Evolutionary conservation across 2,797 vertebrate genomes (phyloP).

Genomic region (Vespertilio murinus): DNA sequence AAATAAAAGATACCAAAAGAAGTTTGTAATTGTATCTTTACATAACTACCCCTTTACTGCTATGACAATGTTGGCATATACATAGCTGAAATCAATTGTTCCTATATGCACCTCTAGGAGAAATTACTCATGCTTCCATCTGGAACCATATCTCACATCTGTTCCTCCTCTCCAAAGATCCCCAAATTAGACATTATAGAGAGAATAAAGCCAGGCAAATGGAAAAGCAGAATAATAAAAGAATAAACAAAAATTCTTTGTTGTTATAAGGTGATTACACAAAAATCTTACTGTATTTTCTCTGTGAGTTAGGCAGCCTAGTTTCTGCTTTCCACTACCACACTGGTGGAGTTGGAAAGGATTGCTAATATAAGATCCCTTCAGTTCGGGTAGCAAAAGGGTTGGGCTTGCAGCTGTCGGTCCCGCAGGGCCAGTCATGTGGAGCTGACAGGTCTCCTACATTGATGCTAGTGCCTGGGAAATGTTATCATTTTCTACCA

Average conservation of each 20-base stretch:
- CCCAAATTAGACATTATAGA: neutral
- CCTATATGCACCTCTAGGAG: neutral
- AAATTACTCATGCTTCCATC: slow-evolving; percentile 37
- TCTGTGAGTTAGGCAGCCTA: neutral
- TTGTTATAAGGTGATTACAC: neutral
- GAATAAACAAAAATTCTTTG: neutral
- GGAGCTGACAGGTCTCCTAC: neutral
- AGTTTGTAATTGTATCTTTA: neutral
- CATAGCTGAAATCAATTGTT: neutral
- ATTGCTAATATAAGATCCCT: neutral
- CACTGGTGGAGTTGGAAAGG: accelerated
- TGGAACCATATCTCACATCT: neutral
- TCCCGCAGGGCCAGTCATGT: neutral
- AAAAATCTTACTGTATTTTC: neutral
- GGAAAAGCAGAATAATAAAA: neutral
- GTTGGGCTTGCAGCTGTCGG: neutral
- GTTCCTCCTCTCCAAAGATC: neutral
- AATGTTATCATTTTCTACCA: neutral
- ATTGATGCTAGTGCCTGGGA: neutral
- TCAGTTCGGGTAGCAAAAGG: neutral
- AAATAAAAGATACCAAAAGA: neutral
- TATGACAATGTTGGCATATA: neutral
- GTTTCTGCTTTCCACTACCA: neutral
- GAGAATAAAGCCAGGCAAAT: neutral
- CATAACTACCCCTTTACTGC: neutral